A percentile compares a stretch with the other conserved stretches of the same genome.
phyloP scores from a whole-genome alignment of 1,140 invertebrate genomes.

The Caligus rogercresseyi region DNA sequence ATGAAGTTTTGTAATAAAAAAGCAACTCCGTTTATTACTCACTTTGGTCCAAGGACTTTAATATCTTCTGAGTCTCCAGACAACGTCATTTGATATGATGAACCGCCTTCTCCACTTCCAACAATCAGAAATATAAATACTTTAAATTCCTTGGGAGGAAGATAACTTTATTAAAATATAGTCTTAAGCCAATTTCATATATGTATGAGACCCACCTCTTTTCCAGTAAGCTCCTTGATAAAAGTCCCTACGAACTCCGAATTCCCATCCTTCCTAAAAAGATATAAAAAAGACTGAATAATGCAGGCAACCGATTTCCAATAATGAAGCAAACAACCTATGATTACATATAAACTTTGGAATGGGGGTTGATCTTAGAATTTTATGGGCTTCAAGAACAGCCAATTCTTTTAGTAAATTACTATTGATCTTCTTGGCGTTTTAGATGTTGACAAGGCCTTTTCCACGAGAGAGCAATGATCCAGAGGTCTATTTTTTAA shows the following conservation, averaged over 20 bases:
- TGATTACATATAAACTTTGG: neutral
- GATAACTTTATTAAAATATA: constrained; percentile 8
- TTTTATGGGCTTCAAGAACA: neutral
- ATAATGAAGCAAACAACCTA: constrained; percentile 31
- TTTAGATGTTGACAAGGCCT: constrained; percentile 37
- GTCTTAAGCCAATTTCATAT: neutral
- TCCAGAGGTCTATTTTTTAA: constrained; percentile 48
- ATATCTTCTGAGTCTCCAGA: constrained; percentile 35
- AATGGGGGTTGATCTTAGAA: constrained; percentile 12
- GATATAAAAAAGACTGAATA: constrained; percentile 30
- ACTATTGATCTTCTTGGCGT: constrained; percentile 35
- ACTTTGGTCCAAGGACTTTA: constrained; percentile 33
- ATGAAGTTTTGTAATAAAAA: constrained; percentile 27
- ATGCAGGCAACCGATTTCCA: constrained; percentile 29
- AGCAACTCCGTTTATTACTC: constrained; percentile 21
- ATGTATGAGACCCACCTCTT: constrained; percentile 30
- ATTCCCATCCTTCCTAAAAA: constrained; percentile 50
- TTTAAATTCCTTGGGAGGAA: constrained; percentile 33
- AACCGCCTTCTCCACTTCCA: constrained; percentile 35
- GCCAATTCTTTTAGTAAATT: neutral
- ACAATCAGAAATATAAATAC: constrained; percentile 50
- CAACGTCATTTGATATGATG: constrained; percentile 35
- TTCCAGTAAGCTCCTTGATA: constrained; percentile 37
- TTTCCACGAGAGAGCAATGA: constrained; percentile 48
- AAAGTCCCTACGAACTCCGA: constrained; percentile 48